Percentiles rank a stretch among this genome's conserved stretches.
These are phyloP conservation scores for Athrips mouffetella DNA, from an alignment of 2,888 invertebrate species.

Conservation along the genomic window DNA sequence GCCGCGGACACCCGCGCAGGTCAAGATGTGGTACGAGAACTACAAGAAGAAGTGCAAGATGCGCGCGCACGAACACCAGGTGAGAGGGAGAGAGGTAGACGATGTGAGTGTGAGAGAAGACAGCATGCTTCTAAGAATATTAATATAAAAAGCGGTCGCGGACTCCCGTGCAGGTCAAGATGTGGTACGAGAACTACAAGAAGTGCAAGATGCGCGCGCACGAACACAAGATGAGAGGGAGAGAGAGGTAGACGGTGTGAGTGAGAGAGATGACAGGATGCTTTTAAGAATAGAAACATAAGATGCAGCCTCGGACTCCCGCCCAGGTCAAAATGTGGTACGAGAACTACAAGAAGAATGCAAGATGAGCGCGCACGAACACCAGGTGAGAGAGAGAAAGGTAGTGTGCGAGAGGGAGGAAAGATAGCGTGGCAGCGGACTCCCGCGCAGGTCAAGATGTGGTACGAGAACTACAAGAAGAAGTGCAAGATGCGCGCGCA, in stretches of 20 bases:
- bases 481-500: conserved; percentile 76
- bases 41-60: conserved; percentile 77
- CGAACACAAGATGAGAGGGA: too few relatives aligned
- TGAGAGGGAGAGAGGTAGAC: too few relatives aligned
- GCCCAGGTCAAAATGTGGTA: too few relatives aligned
- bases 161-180: background rate
- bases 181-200: background rate
- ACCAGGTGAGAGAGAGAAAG: too few relatives aligned
- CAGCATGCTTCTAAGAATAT: too few relatives aligned
- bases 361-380: too few relatives aligned
- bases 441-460: conserved; percentile 77
- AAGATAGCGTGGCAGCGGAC: conserved; percentile 73
- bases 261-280: background rate
- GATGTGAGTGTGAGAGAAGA: conserved; percentile 21
- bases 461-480: conserved; percentile 78
- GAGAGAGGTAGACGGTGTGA: background rate
- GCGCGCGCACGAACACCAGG: conserved; percentile 68
- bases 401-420: conserved; percentile 78
- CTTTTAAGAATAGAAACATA: too few relatives aligned
- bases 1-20: conserved; percentile 73
- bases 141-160: too few relatives aligned
- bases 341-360: too few relatives aligned
- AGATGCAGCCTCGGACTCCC: background rate
- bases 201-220: background rate
- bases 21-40: conserved; percentile 79